Evolutionary conservation across 2,113 vertebrate genomes (phyloP).

Genomic region (Rhinichthys klamathensis): DNA sequence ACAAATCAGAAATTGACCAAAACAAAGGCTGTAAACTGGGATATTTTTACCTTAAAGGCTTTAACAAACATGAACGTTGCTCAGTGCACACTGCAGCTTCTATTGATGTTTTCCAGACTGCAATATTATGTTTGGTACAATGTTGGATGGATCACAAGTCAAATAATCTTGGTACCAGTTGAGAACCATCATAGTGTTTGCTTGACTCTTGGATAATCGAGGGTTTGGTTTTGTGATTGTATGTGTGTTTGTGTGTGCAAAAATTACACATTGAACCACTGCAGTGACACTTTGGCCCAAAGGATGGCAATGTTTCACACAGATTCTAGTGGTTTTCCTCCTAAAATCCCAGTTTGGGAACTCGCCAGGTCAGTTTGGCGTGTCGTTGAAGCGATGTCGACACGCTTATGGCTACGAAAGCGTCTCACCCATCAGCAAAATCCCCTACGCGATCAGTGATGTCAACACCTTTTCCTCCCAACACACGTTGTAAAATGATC

Average conservation of each 20-base stretch:
- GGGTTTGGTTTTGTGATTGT: conserved; percentile 20
- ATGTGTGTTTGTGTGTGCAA: conserved; percentile 22
- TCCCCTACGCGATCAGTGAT: conserved; percentile 39
- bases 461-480: background rate
- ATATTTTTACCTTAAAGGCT: background rate
- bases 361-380: background rate
- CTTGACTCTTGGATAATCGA: background rate
- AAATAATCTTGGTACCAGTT: background rate
- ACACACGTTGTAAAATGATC: conserved; percentile 51
- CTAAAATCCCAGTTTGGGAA: background rate
- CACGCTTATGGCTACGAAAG: background rate
- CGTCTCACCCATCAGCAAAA: background rate
- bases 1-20: background rate
- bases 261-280: conserved; percentile 40
- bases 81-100: background rate
- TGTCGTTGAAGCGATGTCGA: background rate
- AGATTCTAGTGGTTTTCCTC: conserved; percentile 29
- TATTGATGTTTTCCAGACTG: background rate
- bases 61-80: conserved; percentile 1
- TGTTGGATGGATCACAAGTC: background rate
- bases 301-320: conserved; percentile 59
- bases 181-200: conserved; percentile 20
- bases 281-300: conserved; percentile 56
- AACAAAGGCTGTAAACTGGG: background rate
- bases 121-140: background rate